Evolutionary conservation across 2,888 invertebrate species (phyloP).

Genomic region (Catocala fraxini): DNA sequence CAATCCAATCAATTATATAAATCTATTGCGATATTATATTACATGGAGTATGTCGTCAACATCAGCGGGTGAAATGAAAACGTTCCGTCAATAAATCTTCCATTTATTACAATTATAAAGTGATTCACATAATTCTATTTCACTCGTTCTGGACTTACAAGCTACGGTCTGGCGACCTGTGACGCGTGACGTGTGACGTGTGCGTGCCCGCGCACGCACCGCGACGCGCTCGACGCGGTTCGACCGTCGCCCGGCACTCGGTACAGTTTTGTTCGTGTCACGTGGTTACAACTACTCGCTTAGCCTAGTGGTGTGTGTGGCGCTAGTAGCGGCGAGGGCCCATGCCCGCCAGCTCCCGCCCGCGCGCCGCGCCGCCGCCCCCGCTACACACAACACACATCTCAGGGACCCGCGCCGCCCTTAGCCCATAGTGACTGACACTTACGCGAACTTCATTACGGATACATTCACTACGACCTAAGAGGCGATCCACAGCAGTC

Average conservation of each 20-base stretch:
- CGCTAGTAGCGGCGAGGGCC: slow-evolving; percentile 82
- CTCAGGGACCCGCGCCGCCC: slow-evolving; percentile 46
- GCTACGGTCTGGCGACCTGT: slow-evolving; percentile 46
- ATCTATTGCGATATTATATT: slow-evolving; percentile 46
- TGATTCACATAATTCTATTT: slow-evolving; percentile 66
- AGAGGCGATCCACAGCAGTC: slow-evolving; percentile 62
- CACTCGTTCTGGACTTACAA: slow-evolving; percentile 56
- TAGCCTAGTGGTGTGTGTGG: slow-evolving; percentile 37
- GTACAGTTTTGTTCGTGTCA: slow-evolving; percentile 48
- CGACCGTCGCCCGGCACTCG: not conserved
- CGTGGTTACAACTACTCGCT: slow-evolving; percentile 39
- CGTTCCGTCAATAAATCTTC: slow-evolving; percentile 63
- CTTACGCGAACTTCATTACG: no score
- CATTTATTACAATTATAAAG: slow-evolving; percentile 68
- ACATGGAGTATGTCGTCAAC: slow-evolving; percentile 43
- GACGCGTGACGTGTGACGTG: slow-evolving; percentile 23
- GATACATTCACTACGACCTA: slow-evolving; percentile 61
- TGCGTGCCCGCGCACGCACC: slow-evolving; percentile 30
- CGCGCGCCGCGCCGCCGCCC: slow-evolving; percentile 76
- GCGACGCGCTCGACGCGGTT: no score
- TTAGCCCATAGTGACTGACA: slow-evolving; percentile 57
- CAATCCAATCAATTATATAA: slow-evolving; percentile 51
- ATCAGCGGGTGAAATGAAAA: slow-evolving; percentile 66
- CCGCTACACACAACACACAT: slow-evolving; percentile 66
- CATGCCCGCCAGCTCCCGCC: slow-evolving; percentile 65